Evolutionary conservation across 2,113 vertebrate species (phyloP).

Genomic region (Gallinago undulata): DNA sequence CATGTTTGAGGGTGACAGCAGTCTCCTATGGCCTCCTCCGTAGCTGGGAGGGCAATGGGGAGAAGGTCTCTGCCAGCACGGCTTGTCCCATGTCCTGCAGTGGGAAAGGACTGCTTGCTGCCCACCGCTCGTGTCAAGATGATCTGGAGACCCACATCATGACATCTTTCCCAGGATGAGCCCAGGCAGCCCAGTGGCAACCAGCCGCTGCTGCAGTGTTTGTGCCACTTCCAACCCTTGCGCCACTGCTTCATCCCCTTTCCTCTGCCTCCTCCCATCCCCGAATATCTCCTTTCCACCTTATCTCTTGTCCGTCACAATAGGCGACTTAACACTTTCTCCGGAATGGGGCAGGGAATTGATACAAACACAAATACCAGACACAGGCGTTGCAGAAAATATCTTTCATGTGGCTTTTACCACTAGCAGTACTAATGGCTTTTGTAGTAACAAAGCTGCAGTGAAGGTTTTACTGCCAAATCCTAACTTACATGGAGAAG

Average conservation of each 20-base stretch:
- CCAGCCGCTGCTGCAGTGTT: background rate
- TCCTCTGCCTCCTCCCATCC: background rate
- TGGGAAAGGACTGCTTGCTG: rapidly evolving
- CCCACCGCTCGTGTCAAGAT: rapidly evolving
- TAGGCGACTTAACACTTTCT: background rate
- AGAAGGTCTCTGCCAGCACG: background rate
- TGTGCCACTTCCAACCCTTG: background rate
- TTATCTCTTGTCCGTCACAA: background rate
- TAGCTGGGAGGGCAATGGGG: background rate
- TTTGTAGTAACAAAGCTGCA: background rate
- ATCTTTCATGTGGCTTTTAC: background rate
- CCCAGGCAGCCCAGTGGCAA: background rate
- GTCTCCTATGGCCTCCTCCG: background rate
- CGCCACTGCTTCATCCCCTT: background rate
- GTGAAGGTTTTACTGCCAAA: constrained; percentile 6
- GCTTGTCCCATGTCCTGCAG: background rate
- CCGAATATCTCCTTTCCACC: background rate
- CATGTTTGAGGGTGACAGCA: rapidly evolving
- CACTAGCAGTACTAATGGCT: background rate
- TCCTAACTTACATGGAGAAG: background rate
- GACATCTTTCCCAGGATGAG: background rate
- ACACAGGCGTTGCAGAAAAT: background rate
- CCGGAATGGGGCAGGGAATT: background rate
- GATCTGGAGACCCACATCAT: background rate
- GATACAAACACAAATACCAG: background rate